phyloP scores from a whole-genome alignment of 2,113 vertebrate species.

The Alethe castanea region DNA sequence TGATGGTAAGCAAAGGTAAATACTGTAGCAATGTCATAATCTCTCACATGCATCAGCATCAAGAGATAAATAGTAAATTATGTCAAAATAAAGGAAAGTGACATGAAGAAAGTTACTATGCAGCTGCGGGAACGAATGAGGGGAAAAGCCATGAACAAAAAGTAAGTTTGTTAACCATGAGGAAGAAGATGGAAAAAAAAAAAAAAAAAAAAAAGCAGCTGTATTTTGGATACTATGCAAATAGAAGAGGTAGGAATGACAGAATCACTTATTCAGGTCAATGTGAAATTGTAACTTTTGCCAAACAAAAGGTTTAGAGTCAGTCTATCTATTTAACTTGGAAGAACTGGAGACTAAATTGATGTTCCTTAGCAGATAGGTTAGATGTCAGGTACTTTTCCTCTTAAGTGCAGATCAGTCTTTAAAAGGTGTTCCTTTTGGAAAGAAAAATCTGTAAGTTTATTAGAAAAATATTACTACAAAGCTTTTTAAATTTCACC shows the following conservation, averaged over 20 bases:
- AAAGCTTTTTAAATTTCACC: neutral
- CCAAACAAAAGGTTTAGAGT: neutral
- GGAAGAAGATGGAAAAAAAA: neutral
- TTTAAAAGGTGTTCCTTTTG: neutral
- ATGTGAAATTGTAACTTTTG: neutral
- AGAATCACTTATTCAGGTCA: neutral
- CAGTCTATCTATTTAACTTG: neutral
- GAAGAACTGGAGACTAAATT: neutral
- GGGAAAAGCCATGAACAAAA: neutral
- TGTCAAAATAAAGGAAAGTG: neutral
- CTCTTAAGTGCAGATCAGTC: neutral
- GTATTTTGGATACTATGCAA: neutral
- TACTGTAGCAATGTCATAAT: neutral
- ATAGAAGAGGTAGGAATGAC: neutral
- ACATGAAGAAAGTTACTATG: neutral
- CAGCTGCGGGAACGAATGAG: neutral
- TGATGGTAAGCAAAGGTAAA: neutral
- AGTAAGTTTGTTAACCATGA: neutral
- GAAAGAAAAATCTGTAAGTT: neutral
- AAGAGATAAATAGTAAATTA: neutral
- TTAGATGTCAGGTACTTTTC: neutral
- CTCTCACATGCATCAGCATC: neutral
- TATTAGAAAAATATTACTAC: neutral
- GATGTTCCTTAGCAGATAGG: neutral
- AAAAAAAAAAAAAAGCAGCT: neutral